Percentiles rank a stretch among this genome's conserved stretches.
Evolutionary conservation across 2,888 invertebrate species (phyloP).

Genomic region (Cremastinae sp.): DNA sequence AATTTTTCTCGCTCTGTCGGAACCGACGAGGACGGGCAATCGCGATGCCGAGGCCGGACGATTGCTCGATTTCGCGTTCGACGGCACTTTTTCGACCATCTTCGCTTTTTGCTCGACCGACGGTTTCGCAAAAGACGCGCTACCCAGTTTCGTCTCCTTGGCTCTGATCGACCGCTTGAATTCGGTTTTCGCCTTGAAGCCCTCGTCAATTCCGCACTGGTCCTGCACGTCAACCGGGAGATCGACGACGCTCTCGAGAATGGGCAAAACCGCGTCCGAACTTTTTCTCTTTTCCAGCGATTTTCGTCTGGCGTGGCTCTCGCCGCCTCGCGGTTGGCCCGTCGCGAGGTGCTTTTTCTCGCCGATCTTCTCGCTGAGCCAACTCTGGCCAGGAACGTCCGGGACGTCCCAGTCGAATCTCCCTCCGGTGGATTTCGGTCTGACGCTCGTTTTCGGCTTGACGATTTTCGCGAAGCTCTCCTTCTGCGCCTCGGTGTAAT

Average conservation of each 20-base stretch:
- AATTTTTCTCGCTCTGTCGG: conserved; percentile 32
- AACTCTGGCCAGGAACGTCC: conserved; percentile 41
- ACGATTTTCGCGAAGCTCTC: conserved; percentile 4
- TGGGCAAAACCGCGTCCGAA: conserved; percentile 54
- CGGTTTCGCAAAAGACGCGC: conserved; percentile 50
- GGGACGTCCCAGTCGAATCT: conserved; percentile 63
- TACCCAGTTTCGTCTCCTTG: conserved; percentile 30
- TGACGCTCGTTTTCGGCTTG: conserved; percentile 37
- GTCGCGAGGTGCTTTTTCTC: background rate
- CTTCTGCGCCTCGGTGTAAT: conserved; percentile 29
- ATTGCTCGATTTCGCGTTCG: conserved; percentile 22
- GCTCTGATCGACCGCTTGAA: conserved; percentile 23
- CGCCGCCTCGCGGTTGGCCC: conserved; percentile 37
- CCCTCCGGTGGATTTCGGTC: conserved; percentile 59
- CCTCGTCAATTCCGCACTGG: background rate
- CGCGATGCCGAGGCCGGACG: conserved; percentile 46
- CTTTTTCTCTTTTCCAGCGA: conserved; percentile 47
- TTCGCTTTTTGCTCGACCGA: background rate
- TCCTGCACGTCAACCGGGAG: conserved; percentile 32
- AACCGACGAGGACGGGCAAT: conserved; percentile 47
- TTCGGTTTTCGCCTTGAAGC: background rate
- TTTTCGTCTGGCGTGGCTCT: conserved; percentile 23
- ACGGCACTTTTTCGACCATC: conserved; percentile 19
- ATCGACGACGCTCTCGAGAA: conserved; percentile 58
- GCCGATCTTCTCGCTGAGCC: conserved; percentile 23